These are phyloP conservation scores for Sclerodermus sp. DNA, from an alignment of 2,888 invertebrate genomes.

Conservation along the genomic window DNA sequence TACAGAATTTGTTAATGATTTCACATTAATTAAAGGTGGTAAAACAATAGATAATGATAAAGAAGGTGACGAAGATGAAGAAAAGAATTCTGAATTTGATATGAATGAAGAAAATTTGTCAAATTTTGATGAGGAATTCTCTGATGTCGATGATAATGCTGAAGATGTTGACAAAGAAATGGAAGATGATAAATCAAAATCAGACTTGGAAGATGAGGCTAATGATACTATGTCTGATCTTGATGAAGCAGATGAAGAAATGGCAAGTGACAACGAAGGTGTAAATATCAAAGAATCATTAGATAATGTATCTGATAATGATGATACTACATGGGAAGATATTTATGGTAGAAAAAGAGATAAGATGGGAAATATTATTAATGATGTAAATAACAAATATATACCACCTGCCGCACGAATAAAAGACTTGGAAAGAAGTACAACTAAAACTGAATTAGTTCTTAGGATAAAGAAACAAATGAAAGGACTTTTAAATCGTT, in stretches of 20 bases:
- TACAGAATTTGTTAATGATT: slow-evolving; percentile 68
- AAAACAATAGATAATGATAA: slow-evolving; percentile 6
- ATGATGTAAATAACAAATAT: slow-evolving; percentile 67
- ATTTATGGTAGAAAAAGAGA: slow-evolving; percentile 89
- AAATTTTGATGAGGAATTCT: too few relatives aligned
- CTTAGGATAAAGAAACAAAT: slow-evolving; percentile 74
- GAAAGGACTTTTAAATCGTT: slow-evolving; percentile 84
- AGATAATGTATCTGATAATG: slow-evolving; percentile 22
- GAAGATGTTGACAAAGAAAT: slow-evolving; percentile 24
- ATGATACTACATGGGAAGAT: slow-evolving; percentile 73
- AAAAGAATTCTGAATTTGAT: slow-evolving; percentile 5
- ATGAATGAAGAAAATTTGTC: neutral
- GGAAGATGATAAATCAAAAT: slow-evolving; percentile 27
- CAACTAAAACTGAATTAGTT: slow-evolving; percentile 63
- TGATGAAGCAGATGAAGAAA: slow-evolving; percentile 15
- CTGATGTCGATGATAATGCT: slow-evolving; percentile 22
- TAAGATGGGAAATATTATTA: slow-evolving; percentile 76
- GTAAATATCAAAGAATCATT: slow-evolving; percentile 23
- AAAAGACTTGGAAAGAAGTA: slow-evolving; percentile 57
- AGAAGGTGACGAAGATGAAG: slow-evolving; percentile 14
- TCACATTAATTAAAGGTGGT: slow-evolving; percentile 60
- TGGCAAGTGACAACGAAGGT: slow-evolving; percentile 12
- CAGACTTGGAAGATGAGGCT: slow-evolving; percentile 29
- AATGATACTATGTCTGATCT: slow-evolving; percentile 15
- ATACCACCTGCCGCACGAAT: slow-evolving; percentile 81